Evolutionary conservation across 2,113 vertebrate genomes (phyloP).

Genomic region (Columba livia): DNA sequence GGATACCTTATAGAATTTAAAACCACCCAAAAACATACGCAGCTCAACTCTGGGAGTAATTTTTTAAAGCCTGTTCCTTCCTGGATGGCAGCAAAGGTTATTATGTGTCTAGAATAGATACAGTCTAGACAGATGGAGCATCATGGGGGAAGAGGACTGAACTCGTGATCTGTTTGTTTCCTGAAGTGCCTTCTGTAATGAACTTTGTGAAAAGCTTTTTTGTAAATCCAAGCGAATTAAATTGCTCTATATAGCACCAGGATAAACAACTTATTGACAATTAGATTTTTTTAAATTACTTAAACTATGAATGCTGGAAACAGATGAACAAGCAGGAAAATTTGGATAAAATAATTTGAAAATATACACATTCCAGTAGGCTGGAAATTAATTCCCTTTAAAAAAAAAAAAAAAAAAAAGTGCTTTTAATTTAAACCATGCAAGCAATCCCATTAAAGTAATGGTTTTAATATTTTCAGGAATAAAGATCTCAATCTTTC

Average conservation of each 20-base stretch:
- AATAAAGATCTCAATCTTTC: neutral
- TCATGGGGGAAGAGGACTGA: neutral
- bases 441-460: neutral
- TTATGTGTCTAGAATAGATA: conserved; percentile 23
- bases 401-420: neutral
- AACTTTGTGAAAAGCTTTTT: neutral
- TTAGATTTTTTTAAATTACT: neutral
- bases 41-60: neutral
- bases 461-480: neutral
- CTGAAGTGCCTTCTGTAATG: neutral
- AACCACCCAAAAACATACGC: neutral
- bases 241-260: neutral
- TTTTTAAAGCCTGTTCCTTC: conserved; percentile 23
- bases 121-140: conserved; percentile 34
- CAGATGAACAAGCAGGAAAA: neutral
- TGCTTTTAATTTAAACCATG: neutral
- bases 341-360: neutral
- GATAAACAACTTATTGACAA: conserved; percentile 2
- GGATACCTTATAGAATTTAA: conserved; percentile 17
- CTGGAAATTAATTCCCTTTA: neutral
- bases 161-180: conserved; percentile 10
- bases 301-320: neutral
- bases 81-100: conserved; percentile 9
- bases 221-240: neutral
- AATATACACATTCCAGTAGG: neutral